Percentiles rank a stretch among this genome's conserved stretches.
Conservation (phyloP, 2,113 vertebrate species). For the Podilymbus podiceps region DNA sequence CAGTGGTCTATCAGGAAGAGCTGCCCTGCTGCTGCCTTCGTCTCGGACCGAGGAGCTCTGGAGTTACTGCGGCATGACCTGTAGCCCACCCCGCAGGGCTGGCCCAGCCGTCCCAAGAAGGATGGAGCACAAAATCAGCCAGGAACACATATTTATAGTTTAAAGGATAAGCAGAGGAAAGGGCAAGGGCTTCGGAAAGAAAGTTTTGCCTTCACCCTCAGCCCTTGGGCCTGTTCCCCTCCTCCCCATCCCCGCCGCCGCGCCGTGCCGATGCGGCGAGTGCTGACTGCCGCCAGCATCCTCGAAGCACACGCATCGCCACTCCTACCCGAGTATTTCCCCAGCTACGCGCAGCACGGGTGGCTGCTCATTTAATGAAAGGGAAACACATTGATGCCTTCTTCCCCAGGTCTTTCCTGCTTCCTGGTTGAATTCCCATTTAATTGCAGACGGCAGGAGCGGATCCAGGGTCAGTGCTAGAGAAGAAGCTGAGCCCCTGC, state of each 20-base stretch:
- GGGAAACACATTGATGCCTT: not conserved
- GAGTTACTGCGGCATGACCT: not conserved
- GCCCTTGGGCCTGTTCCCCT: not conserved
- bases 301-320: not conserved
- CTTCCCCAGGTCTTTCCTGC: not conserved
- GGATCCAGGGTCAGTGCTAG: too few species aligned
- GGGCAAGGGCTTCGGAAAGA: not conserved
- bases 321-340: not conserved
- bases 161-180: not conserved
- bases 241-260: rapidly evolving
- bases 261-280: rapidly evolving
- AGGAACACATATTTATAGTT: not conserved
- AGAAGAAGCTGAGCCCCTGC: rapidly evolving
- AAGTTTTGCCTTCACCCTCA: rapidly evolving
- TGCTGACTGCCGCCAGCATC: not conserved
- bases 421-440: not conserved
- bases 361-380: not conserved
- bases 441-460: rapidly evolving
- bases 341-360: not conserved
- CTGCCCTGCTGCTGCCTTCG: too few species aligned
- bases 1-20: not conserved
- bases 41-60: not conserved
- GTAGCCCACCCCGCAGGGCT: rapidly evolving
- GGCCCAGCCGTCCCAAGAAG: not conserved
- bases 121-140: not conserved